Evolutionary conservation across 2,797 vertebrate species (phyloP), one percentile per base, ranked within the genome.

Genomic region (Numenius phaeopus): DNA sequence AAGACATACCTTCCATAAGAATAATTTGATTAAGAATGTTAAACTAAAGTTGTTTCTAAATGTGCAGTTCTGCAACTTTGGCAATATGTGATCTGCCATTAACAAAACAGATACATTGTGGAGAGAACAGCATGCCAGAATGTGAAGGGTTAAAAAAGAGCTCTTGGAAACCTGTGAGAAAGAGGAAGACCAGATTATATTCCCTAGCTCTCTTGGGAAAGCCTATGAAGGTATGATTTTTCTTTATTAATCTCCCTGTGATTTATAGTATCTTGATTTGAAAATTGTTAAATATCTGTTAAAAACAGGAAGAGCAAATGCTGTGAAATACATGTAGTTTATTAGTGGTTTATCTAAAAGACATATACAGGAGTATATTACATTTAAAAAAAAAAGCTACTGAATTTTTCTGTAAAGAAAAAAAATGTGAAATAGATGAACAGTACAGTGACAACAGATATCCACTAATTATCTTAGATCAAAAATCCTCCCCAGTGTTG

Each of bases 151-250:
- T 97, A 97, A 97, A 91, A 83, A 87, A 55, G 61, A 83, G 57
- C 55, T 72, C 42, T 27, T 55, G 39, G 55, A 93, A 87, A 91
- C 70, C 72, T 92, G 58, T 70, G 89, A 96, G 92, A 94, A 94
- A 88, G 84, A 87, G 89, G 94, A 97, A 97, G 84, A 94, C 30
- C 87, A 92, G 90, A 96, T 97, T 96, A 88, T 94, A 91, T 77
- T 91, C 84, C 82, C 70, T 14, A 34, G n/a, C 6, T 84, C 66
- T 86, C 91, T 26, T 46, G 87, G 94, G 94, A 86, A 95, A 82
- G 30, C 58, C 50, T 37, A 7, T 4, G 32, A 77, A 32, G 54
- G 57, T 19, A 39, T 42, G 50, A 88, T 73, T 94, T 84, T 90
- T 79, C 87, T 83, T 86, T 84, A 83, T 91, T 92, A 94, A 91